phyloP scores from a whole-genome alignment of 1,140 invertebrate species.

The Arion vulgaris region DNA sequence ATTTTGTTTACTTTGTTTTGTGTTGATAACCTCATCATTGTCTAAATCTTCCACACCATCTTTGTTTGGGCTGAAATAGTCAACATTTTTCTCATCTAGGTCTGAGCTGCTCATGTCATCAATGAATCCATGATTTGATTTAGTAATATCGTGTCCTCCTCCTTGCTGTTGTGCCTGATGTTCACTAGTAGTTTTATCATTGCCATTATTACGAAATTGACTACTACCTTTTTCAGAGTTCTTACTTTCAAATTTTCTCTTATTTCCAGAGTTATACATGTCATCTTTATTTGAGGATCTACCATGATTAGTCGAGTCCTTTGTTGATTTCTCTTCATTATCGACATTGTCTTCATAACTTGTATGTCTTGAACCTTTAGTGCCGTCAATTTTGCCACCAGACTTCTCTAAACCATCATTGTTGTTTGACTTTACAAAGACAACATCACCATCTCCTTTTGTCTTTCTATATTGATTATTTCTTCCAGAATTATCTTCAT shows the following conservation, averaged over 20 bases:
- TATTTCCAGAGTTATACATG: not conserved
- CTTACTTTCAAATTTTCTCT: not conserved
- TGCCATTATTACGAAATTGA: not conserved
- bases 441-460: not conserved
- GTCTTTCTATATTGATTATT: not conserved
- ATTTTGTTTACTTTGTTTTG: not conserved
- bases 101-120: not conserved
- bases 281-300: not conserved
- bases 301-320: not conserved
- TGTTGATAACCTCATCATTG: not conserved
- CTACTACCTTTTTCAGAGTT: not conserved
- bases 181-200: not conserved
- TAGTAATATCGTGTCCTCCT: too few relatives aligned
- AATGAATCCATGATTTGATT: not conserved
- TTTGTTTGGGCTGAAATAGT: not conserved
- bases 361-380: not conserved
- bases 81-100: not conserved
- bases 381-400: not conserved
- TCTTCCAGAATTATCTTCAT: not conserved
- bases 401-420: not conserved
- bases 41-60: not conserved
- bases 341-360: not conserved
- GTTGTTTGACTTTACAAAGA: not conserved
- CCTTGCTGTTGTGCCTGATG: too few relatives aligned
- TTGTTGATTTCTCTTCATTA: not conserved